These are phyloP conservation scores for Dione juno DNA, from an alignment of 2,888 invertebrate species.

Conservation along the genomic window DNA sequence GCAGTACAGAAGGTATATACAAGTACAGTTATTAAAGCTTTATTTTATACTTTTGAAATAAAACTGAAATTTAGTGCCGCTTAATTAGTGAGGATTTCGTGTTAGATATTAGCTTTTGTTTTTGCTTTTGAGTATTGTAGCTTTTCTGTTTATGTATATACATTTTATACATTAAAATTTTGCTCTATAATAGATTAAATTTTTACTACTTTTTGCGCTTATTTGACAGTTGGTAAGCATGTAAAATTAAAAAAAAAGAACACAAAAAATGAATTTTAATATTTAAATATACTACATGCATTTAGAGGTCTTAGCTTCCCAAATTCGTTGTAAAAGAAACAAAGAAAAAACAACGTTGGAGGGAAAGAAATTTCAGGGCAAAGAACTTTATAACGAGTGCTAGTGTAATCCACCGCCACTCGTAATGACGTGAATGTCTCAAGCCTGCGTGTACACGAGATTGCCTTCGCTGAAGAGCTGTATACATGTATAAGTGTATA, in stretches of 20 bases:
- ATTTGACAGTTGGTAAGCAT: too few species aligned
- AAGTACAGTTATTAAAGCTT: too few species aligned
- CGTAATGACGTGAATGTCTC: conserved; percentile 33
- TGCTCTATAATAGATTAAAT: too few species aligned
- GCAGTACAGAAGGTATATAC: too few species aligned
- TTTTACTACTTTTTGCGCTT: too few species aligned
- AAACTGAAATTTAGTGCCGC: too few species aligned
- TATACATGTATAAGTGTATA: not conserved
- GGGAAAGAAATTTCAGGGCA: conserved; percentile 13
- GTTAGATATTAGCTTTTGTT: too few species aligned
- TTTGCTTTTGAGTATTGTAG: too few species aligned
- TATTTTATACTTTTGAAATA: too few species aligned
- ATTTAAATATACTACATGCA: not conserved
- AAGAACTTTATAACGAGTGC: conserved; percentile 27
- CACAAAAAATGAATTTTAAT: not conserved
- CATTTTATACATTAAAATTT: too few species aligned
- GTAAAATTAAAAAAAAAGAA: not conserved
- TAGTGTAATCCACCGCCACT: conserved; percentile 31
- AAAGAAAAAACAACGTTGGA: conserved; percentile 24
- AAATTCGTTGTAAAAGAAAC: conserved; percentile 6
- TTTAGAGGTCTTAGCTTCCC: not conserved
- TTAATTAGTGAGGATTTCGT: too few species aligned
- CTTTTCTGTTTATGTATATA: too few species aligned
- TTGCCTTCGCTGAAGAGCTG: conserved; percentile 5
- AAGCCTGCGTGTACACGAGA: conserved; percentile 23